Percentiles rank a stretch among this genome's conserved stretches.
Evolutionary conservation across 2,888 invertebrate genomes (phyloP).

Genomic region (Dryobotodes eremita): DNA sequence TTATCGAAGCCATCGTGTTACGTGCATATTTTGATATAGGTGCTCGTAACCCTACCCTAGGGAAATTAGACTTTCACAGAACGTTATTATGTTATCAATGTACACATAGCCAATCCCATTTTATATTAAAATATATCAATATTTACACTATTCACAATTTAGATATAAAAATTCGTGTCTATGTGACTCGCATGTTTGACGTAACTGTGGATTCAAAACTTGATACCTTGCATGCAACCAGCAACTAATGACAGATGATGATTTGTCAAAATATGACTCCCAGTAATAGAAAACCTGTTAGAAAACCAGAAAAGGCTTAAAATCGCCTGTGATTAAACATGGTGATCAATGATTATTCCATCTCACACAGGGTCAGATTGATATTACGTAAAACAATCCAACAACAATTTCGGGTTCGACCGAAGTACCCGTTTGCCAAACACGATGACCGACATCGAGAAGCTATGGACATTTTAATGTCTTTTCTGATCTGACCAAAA

Average conservation of each 20-base stretch:
- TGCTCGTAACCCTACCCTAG: conserved; percentile 20
- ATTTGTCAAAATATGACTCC: neutral
- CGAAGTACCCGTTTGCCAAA: neutral
- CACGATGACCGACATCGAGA: neutral
- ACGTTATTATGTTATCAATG: conserved; percentile 38
- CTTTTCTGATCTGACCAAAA: neutral
- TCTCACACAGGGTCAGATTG: neutral
- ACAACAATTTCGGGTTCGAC: neutral
- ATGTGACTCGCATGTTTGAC: neutral
- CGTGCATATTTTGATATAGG: conserved; percentile 15
- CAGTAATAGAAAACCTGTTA: neutral
- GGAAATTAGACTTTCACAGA: conserved; percentile 44
- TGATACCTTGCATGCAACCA: neutral
- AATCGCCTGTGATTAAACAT: neutral
- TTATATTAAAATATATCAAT: conserved; percentile 14
- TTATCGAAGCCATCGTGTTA: conserved; percentile 28
- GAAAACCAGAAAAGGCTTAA: neutral
- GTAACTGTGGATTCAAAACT: neutral
- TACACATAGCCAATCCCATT: conserved; percentile 1
- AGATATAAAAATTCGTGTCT: neutral
- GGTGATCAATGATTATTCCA: neutral
- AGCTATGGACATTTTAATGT: neutral
- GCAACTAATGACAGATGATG: neutral
- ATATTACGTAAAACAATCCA: neutral
- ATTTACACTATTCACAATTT: neutral